Base-by-base conservation (phyloP, 2,113 vertebrate species). In the Eublepharis macularius region DNA sequence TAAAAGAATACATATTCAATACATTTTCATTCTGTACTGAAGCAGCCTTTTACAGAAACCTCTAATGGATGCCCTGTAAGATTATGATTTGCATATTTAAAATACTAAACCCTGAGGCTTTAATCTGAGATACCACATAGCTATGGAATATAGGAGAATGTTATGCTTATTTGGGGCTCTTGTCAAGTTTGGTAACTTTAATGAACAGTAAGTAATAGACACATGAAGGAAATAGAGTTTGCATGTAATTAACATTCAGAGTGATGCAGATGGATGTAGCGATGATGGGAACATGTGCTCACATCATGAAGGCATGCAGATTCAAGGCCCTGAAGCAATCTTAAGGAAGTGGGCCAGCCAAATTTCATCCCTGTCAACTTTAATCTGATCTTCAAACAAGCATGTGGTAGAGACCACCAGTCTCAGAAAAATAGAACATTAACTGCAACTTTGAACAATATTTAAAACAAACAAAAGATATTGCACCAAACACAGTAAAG, bases 281-380 rank as follows among this genome's bases (percentile, higher is more conserved):
- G 80, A 89, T 92, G 94, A 96, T 94, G 92, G 93, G 90, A 96
- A 95, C 96, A 95, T 95, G 95, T 95, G 96, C 93, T 96, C 94
- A 91, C 94, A 96, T 96, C 95, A 82, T 24, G 95, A 96, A 95
- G 96, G 96, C 96, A 96, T 96, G 93, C 94, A 96, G 95, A 96
- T 96, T 94, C 95, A 95, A 93, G 92, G 90, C 94, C 96, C 96
- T 95, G 95, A 94, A 97, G 96, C 94, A 94, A 96, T 94, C 95
- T 95, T 95, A 96, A 93, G 96, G 95, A 97, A 95, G 93, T 94
- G 92, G 95, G 96, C 95, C 94, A 94, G 93, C 75, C 69, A 88
- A 82, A 95, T 95, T 97, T 96, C 92, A 95, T 96, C 95, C 95
- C 95, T 96, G 95, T 96, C 97, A 96, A 93, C 90, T 96, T 94